These are phyloP conservation scores for Cygnus atratus DNA, from an alignment of 2,113 vertebrate species.

Conservation along the genomic window DNA sequence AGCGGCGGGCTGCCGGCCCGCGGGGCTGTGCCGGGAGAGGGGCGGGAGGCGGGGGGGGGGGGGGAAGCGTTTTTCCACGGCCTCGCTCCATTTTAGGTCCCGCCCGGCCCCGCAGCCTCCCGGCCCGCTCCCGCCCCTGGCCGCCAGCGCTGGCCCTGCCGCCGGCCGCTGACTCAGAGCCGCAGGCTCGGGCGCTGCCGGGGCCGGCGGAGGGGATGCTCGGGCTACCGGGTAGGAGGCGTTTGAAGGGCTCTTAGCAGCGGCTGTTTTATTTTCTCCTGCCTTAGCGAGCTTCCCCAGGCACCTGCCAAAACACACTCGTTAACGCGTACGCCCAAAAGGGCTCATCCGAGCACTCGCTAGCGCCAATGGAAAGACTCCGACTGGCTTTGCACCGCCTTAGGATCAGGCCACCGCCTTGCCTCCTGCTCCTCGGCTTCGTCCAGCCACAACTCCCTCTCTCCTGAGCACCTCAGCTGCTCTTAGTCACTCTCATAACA, in stretches of 20 bases:
- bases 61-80: neutral
- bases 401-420: slow-evolving; percentile 20
- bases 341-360: slow-evolving; percentile 19
- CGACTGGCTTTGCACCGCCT: neutral
- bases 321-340: neutral
- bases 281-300: neutral
- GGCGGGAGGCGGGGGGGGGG: neutral
- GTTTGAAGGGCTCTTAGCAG: neutral
- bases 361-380: neutral
- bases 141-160: neutral
- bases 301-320: slow-evolving; percentile 49
- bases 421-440: neutral
- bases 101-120: neutral
- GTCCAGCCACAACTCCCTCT: slow-evolving; percentile 4
- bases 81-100: neutral
- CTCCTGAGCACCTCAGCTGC: neutral
- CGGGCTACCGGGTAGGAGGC: neutral
- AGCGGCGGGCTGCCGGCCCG: too few relatives aligned
- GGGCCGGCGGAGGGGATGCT: neutral
- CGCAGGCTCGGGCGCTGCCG: neutral
- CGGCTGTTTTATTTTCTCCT: neutral
- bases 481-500: slow-evolving; percentile 43
- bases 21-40: neutral
- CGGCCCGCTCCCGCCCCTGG: neutral
- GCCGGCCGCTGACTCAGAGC: neutral